phyloP scores from a whole-genome alignment of 2,113 vertebrate genomes.

The Rhipidura dahli region DNA sequence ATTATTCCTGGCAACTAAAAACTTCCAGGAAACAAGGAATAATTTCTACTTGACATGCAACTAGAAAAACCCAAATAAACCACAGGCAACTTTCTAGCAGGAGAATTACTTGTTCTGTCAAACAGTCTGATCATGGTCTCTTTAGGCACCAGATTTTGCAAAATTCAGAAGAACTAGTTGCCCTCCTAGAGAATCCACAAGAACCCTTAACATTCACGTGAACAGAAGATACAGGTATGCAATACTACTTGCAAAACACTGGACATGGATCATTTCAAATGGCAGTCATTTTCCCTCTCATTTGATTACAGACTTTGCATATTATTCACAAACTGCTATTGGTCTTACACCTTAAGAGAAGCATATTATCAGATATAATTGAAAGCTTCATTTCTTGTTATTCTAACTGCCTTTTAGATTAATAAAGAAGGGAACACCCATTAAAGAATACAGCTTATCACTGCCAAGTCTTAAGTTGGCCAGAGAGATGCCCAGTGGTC shows the following conservation, averaged over 20 bases:
- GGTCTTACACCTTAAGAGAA: neutral
- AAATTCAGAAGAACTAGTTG: neutral
- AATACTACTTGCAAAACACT: neutral
- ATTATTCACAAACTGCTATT: neutral
- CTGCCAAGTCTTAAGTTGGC: neutral
- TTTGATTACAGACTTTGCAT: neutral
- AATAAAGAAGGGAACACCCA: neutral
- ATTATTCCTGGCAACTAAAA: neutral
- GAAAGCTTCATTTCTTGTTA: neutral
- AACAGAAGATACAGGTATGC: neutral
- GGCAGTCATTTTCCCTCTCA: neutral
- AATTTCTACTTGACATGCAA: neutral
- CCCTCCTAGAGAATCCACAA: neutral
- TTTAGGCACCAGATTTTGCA: neutral
- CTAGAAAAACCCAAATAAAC: neutral
- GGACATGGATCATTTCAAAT: neutral
- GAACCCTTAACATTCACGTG: neutral
- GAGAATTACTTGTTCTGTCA: neutral
- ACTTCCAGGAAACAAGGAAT: neutral
- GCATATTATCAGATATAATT: neutral
- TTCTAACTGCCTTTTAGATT: neutral
- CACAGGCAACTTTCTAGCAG: neutral
- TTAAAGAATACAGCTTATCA: neutral
- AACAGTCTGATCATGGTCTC: neutral
- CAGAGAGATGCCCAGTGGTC: neutral